Evolutionary conservation across 2,797 vertebrate genomes (phyloP).

Genomic region (Syngnathus acus): DNA sequence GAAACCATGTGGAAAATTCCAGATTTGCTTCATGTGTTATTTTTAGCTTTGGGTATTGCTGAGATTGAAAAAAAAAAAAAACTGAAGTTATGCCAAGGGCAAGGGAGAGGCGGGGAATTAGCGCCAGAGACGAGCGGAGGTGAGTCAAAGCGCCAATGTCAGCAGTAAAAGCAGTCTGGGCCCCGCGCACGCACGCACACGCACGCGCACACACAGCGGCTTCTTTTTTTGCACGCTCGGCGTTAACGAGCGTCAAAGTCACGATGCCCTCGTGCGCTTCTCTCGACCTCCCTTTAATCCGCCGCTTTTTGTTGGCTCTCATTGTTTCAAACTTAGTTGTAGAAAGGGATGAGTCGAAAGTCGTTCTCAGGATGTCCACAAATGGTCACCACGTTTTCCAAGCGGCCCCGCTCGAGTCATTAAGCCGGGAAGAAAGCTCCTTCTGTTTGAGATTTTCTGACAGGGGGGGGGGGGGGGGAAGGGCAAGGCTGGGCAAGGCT

Average conservation of each 20-base stretch:
- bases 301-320: not conserved
- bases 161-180: constrained; percentile 56
- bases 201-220: constrained; percentile 39
- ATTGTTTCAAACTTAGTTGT: not conserved
- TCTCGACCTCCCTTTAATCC: constrained; percentile 7
- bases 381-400: constrained; percentile 50
- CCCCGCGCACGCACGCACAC: constrained; percentile 52
- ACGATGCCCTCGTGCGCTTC: constrained; percentile 41
- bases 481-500: constrained; percentile 4
- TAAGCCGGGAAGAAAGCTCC: constrained; percentile 43
- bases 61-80: constrained; percentile 5
- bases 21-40: constrained; percentile 1
- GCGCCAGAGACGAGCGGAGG: constrained; percentile 23
- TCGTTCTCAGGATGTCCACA: constrained; percentile 33
- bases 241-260: constrained; percentile 67
- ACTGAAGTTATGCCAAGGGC: constrained; percentile 17
- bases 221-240: constrained; percentile 56
- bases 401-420: constrained; percentile 41
- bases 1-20: not conserved
- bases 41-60: constrained; percentile 3
- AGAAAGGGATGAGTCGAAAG: not conserved
- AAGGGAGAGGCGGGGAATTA: constrained; percentile 19
- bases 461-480: constrained; percentile 12
- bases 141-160: constrained; percentile 40
- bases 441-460: constrained; percentile 32